These are phyloP conservation scores for Alca torda DNA, from an alignment of 2,797 vertebrate genomes.

Conservation along the genomic window DNA sequence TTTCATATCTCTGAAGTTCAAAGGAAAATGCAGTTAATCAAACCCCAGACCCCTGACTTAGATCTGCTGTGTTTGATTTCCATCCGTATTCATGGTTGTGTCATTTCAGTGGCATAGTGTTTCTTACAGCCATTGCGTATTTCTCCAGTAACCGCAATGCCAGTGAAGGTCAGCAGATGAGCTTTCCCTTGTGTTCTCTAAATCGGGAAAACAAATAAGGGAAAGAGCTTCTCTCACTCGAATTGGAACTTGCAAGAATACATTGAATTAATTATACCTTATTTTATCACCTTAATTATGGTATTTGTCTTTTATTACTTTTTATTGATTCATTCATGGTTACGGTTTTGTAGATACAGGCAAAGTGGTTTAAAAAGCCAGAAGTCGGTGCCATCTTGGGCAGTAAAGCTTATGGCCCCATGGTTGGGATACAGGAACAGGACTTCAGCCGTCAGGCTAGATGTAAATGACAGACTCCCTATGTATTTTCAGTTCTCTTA, in stretches of 20 bases:
- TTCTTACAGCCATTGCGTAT: background rate
- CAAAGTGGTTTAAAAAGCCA: background rate
- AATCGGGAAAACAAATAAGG: background rate
- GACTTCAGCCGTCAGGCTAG: background rate
- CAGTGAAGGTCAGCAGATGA: background rate
- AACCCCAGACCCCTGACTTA: background rate
- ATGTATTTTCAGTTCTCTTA: accelerated
- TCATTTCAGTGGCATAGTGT: background rate
- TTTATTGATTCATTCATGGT: background rate
- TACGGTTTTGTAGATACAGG: background rate
- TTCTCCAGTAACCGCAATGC: background rate
- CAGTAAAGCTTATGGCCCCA: accelerated
- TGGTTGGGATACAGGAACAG: background rate
- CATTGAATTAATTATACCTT: background rate
- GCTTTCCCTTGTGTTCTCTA: background rate
- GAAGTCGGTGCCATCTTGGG: accelerated
- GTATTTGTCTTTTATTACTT: background rate
- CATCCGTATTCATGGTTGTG: background rate
- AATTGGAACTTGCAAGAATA: background rate
- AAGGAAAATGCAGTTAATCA: conserved; percentile 1
- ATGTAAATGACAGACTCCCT: background rate
- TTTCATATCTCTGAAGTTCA: background rate
- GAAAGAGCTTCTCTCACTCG: background rate
- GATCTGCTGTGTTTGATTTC: background rate
- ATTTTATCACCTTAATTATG: background rate